Percentiles rank a stretch among this genome's conserved stretches.
Evolutionary conservation across 2,113 vertebrate genomes (phyloP).

Genomic region (Cyprinus carpio): DNA sequence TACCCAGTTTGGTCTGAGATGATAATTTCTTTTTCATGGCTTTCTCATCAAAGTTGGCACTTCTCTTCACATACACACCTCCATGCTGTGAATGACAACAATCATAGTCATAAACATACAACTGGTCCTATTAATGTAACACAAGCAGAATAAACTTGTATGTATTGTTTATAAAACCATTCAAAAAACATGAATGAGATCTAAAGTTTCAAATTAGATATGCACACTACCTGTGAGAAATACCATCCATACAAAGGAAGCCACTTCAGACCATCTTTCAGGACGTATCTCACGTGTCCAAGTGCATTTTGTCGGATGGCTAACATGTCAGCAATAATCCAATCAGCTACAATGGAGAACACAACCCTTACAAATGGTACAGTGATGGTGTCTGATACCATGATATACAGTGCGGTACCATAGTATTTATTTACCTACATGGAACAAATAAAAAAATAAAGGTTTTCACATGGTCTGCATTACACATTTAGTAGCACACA

Average conservation of each 20-base stretch:
- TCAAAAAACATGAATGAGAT: not conserved
- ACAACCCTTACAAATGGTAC: not conserved
- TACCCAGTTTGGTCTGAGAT: conserved; percentile 74
- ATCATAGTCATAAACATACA: not conserved
- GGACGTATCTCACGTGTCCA: conserved; percentile 91
- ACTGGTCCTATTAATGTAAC: not conserved
- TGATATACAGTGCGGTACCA: not conserved
- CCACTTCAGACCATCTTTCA: conserved; percentile 95
- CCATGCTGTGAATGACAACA: conserved; percentile 81
- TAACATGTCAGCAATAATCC: conserved; percentile 93
- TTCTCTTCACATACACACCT: conserved; percentile 93
- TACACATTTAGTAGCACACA: too few relatives aligned
- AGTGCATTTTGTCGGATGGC: conserved; percentile 89
- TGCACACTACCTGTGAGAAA: conserved; percentile 87
- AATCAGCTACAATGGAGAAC: conserved; percentile 82
- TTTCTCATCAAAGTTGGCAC: conserved; percentile 87
- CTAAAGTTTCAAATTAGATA: not conserved
- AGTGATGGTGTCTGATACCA: conserved; percentile 53
- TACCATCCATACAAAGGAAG: conserved; percentile 94
- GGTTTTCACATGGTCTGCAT: not conserved
- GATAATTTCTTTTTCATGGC: conserved; percentile 86
- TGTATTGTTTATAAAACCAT: not conserved
- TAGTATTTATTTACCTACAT: not conserved
- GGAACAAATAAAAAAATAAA: not conserved
- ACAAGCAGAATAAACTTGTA: not conserved